Evolutionary conservation across 1,140 invertebrate species (phyloP).

Genomic region (Drosophila paulistorum): DNA sequence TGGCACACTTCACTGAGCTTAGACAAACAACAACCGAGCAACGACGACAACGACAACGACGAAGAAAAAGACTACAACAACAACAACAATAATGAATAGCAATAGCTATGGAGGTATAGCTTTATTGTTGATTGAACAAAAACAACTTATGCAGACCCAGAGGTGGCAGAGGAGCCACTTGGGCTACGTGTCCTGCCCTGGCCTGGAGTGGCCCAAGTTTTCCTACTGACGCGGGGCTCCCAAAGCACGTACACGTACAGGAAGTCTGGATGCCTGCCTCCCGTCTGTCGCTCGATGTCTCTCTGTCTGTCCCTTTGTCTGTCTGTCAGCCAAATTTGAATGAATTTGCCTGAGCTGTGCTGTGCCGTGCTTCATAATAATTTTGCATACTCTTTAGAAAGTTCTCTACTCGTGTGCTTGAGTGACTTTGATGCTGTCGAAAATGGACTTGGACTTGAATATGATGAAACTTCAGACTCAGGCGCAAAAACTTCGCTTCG

Average conservation of each 20-base stretch:
- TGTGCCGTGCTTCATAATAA: slow-evolving; percentile 70
- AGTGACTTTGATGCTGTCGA: slow-evolving; percentile 69
- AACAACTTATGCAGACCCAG: slow-evolving; percentile 47
- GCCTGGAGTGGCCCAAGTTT: slow-evolving; percentile 32
- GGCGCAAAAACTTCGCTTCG: slow-evolving; percentile 32
- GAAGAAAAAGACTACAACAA: slow-evolving; percentile 31
- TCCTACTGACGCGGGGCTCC: slow-evolving; percentile 3
- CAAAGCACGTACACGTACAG: slow-evolving; percentile 48
- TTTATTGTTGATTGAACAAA: slow-evolving; percentile 79
- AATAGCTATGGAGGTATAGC: slow-evolving; percentile 40
- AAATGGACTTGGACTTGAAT: slow-evolving; percentile 63
- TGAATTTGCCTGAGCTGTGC: slow-evolving; percentile 36
- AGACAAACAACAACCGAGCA: slow-evolving; percentile 59
- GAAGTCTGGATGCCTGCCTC: slow-evolving; percentile 28
- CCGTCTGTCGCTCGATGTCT: slow-evolving; percentile 1
- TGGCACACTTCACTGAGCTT: slow-evolving; percentile 74
- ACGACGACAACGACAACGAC: slow-evolving; percentile 29
- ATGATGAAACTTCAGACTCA: slow-evolving; percentile 54
- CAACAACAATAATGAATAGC: slow-evolving; percentile 35
- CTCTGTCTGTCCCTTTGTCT: slow-evolving; percentile 29
- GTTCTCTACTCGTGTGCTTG: slow-evolving; percentile 62
- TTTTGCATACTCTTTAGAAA: slow-evolving; percentile 62
- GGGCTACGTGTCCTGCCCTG: slow-evolving; percentile 30
- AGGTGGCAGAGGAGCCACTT: slow-evolving; percentile 41
- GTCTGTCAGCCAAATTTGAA: slow-evolving; percentile 39